Evolutionary conservation across 2,113 vertebrate species (phyloP).

Genomic region (Vulpes ferrilata): DNA sequence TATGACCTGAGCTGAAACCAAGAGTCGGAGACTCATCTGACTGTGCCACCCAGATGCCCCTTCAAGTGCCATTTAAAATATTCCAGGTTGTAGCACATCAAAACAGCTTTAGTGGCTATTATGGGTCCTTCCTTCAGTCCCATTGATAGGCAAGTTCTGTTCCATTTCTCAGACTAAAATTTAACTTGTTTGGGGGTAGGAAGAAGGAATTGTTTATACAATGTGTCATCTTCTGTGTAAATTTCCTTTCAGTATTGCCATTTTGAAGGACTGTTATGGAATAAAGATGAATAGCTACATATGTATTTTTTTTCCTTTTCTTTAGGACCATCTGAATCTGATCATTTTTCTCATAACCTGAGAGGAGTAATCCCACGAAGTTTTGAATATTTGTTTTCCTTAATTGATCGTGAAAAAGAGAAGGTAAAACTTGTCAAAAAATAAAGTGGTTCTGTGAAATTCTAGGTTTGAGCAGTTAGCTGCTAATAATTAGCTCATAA

Average conservation of each 20-base stretch:
- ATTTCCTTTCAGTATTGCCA: conserved; percentile 11
- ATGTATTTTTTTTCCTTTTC: neutral
- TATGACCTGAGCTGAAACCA: neutral
- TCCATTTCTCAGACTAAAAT: neutral
- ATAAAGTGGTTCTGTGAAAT: neutral
- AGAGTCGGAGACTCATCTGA: neutral
- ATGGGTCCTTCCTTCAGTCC: neutral
- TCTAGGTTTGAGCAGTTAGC: neutral
- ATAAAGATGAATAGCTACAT: neutral
- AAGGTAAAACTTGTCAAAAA: conserved; percentile 87
- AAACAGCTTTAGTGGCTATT: neutral
- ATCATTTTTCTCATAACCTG: conserved; percentile 95
- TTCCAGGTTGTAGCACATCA: neutral
- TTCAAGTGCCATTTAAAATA: neutral
- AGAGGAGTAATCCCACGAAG: conserved; percentile 97
- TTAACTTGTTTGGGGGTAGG: neutral
- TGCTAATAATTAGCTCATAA: neutral
- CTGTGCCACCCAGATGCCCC: neutral
- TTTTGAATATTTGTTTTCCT: conserved; percentile 98
- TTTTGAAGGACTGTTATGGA: conserved; percentile 45
- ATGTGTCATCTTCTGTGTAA: neutral
- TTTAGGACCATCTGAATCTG: conserved; percentile 95
- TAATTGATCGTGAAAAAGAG: conserved; percentile 96
- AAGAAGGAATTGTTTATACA: neutral
- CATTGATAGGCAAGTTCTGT: neutral